A percentile compares a stretch with the other conserved stretches of the same genome.
Evolutionary conservation across 2,888 invertebrate genomes (phyloP).

Genomic region (Plutella xylostella): DNA sequence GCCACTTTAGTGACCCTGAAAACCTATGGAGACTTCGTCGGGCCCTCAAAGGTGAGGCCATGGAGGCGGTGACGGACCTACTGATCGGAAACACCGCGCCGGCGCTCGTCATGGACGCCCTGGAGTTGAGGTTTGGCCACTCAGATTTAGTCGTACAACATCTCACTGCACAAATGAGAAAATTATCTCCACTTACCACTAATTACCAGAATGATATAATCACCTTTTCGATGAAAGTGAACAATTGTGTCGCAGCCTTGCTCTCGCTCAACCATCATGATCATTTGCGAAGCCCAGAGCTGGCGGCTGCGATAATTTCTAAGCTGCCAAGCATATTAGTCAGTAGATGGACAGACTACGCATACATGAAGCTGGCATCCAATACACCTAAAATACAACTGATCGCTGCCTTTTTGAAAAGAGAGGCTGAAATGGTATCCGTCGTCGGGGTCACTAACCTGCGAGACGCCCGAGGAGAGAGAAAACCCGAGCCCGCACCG

Average conservation of each 20-base stretch:
- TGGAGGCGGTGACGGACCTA: not conserved
- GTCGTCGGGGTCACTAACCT: not conserved
- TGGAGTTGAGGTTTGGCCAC: not conserved
- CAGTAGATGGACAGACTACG: constrained; percentile 9
- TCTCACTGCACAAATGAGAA: no score
- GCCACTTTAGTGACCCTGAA: not conserved
- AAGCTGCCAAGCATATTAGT: constrained; percentile 13
- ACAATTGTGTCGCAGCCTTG: no score
- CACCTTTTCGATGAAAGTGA: no score
- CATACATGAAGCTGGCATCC: no score
- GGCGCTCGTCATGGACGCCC: not conserved
- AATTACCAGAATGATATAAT: no score
- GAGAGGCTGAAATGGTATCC: constrained; percentile 1
- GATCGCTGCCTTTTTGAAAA: constrained; percentile 5
- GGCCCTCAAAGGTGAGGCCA: not conserved
- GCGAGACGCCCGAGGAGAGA: no score
- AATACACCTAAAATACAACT: no score
- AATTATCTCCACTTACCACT: no score
- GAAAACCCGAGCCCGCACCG: no score
- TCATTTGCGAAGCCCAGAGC: constrained; percentile 12
- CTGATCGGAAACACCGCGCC: not conserved
- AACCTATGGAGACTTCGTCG: not conserved
- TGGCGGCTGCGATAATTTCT: constrained; percentile 6
- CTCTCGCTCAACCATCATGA: no score
- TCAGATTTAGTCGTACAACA: no score